Evolutionary conservation across 2,113 vertebrate species (phyloP), one percentile per base, ranked within the genome.

Genomic region (Orthonyx spaldingii): DNA sequence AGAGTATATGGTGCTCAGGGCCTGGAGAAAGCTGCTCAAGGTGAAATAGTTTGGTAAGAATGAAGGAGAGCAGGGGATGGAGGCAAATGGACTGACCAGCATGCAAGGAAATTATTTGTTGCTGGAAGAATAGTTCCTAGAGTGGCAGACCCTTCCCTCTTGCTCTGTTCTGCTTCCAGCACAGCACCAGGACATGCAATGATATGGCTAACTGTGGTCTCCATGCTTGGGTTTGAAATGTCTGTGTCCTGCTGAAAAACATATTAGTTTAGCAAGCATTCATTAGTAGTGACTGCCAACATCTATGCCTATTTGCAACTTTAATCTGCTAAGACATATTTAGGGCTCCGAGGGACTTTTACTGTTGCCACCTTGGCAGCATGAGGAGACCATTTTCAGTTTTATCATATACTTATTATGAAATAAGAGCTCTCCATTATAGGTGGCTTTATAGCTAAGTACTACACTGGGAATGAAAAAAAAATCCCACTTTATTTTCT

Each of bases 401-500:
- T 76, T 86, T 13, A 47, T 65, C 16, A 9, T 5, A 5, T 59
- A 76, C 28, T 87, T 87, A 23, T 18, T 61, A 59, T n/a, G 60
- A 87, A 97, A 78, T 44, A 87, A 87, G 23, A 87, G 19, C 8
- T 52, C 33, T 68, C 52, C 71, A 23, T 71, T 82, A 32, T 27
- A 77, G 81, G 35, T 77, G 35, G 23, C 50, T 90, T 69, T 76
- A 59, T 46, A 90, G 28, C 47, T 69, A 80, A 85, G 66, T 21
- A 50, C 18, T 64, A 30, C 7, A 16, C 28, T 21, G 49, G 30
- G 79, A 79, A 81, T 79, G 64, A 0, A 50, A 65, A 66, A 82
- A 52, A 89, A 42, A 60, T 79, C 26, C 9, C 17, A 37, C 32
- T 89, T 74, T 72, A 39, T 79, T 85, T 95, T 93, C 49, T 37